These are phyloP conservation scores for Invenusta paracnida DNA, from an alignment of 2,888 invertebrate genomes.

Conservation along the genomic window DNA sequence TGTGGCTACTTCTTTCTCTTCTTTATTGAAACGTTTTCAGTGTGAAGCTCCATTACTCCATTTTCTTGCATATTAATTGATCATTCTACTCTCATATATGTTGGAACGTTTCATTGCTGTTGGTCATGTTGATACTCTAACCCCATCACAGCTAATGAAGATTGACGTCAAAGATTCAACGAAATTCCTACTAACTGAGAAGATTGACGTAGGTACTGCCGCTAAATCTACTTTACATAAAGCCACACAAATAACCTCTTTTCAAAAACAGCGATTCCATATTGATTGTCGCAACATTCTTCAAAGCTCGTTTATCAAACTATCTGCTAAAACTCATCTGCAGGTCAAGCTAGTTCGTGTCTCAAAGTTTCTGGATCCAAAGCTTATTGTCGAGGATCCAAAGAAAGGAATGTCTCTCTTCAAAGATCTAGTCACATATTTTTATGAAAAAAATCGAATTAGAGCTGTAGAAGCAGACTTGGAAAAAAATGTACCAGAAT, in stretches of 20 bases:
- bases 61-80: neutral
- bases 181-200: neutral
- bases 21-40: neutral
- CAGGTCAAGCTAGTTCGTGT: neutral
- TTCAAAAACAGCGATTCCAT: neutral
- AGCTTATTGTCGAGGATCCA: neutral
- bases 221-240: neutral
- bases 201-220: neutral
- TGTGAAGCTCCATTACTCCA: neutral
- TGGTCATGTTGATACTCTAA: neutral
- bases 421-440: neutral
- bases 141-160: neutral
- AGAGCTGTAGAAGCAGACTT: no score
- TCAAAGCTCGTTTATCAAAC: neutral
- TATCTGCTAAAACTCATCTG: neutral
- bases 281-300: neutral
- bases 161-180: neutral
- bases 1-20: neutral
- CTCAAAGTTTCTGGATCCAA: neutral
- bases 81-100: neutral
- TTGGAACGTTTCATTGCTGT: neutral
- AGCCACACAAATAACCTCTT: neutral
- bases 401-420: neutral
- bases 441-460: neutral
- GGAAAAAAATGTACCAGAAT: no score